phyloP scores from a whole-genome alignment of 2,797 vertebrate genomes.

The Hozukius guyotensis region DNA sequence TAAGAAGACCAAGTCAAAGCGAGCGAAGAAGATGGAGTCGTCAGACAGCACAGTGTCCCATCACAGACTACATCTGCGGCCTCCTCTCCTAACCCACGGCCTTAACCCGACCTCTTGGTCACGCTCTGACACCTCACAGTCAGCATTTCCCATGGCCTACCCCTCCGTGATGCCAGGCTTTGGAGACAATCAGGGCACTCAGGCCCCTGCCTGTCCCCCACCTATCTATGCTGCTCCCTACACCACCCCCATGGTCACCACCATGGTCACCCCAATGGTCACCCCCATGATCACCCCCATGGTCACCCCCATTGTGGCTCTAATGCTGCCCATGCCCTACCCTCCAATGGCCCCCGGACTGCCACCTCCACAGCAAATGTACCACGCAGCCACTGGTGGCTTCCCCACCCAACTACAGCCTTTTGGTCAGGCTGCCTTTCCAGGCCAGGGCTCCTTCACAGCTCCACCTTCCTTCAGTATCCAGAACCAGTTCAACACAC shows the following conservation, averaged over 20 bases:
- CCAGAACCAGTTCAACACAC: constrained; percentile 74
- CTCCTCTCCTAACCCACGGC: constrained; percentile 78
- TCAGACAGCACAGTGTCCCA: constrained; percentile 87
- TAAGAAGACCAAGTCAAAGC: constrained; percentile 90
- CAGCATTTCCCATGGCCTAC: constrained; percentile 86
- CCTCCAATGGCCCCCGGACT: constrained; percentile 69
- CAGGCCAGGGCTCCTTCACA: constrained; percentile 71
- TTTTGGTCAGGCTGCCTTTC: constrained; percentile 64
- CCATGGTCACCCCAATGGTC: constrained; percentile 67
- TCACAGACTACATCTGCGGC: constrained; percentile 74
- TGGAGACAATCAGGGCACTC: constrained; percentile 72
- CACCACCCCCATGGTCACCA: constrained; percentile 70
- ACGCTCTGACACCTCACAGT: constrained; percentile 87
- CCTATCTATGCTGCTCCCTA: constrained; percentile 77
- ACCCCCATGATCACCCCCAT: constrained; percentile 66
- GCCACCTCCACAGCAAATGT: constrained; percentile 53
- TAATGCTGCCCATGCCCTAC: constrained; percentile 87
- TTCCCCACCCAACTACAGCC: constrained; percentile 50
- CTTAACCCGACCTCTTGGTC: constrained; percentile 90
- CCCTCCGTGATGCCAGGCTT: constrained; percentile 85
- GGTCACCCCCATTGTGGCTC: constrained; percentile 83
- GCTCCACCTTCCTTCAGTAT: constrained; percentile 49
- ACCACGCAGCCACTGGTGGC: constrained; percentile 40
- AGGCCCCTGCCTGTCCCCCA: constrained; percentile 64
- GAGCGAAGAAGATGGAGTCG: constrained; percentile 86